Evolutionary conservation across 2,888 invertebrate species (phyloP).

Genomic region (Drosophila paramelanica): DNA sequence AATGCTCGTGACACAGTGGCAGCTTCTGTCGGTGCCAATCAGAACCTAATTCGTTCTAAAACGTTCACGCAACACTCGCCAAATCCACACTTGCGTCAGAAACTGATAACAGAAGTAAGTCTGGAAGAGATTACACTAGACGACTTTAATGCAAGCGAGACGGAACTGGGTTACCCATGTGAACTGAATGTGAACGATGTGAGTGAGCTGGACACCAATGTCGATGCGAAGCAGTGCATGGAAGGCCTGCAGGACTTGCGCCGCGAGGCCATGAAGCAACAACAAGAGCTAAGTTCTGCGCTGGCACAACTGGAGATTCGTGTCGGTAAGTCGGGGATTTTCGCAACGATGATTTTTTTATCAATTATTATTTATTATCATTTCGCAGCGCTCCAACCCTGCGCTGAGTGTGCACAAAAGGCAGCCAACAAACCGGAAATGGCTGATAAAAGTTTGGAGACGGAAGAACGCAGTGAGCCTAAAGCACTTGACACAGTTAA

Average conservation of each 20-base stretch:
- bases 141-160: slow-evolving; percentile 61
- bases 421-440: slow-evolving; percentile 82
- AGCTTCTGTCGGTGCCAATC: slow-evolving; percentile 62
- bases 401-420: slow-evolving; percentile 80
- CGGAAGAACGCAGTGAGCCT: slow-evolving; percentile 75
- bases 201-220: slow-evolving; percentile 87
- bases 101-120: slow-evolving; percentile 86
- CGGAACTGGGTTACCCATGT: slow-evolving; percentile 81
- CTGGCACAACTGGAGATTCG: slow-evolving; percentile 83
- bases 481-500: slow-evolving; percentile 31
- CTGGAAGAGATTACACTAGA: slow-evolving; percentile 90
- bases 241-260: slow-evolving; percentile 88
- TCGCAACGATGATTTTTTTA: background rate
- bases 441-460: slow-evolving; percentile 84
- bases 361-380: background rate
- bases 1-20: slow-evolving; percentile 3
- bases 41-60: slow-evolving; percentile 86
- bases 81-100: slow-evolving; percentile 86
- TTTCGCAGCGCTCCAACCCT: slow-evolving; percentile 72
- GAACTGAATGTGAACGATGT: slow-evolving; percentile 72
- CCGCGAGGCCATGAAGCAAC: slow-evolving; percentile 87
- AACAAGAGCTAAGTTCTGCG: slow-evolving; percentile 86
- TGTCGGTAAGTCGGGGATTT: slow-evolving; percentile 78
- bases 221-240: slow-evolving; percentile 88
- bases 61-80: slow-evolving; percentile 90